These are phyloP conservation scores for Resseliella maxima DNA, from an alignment of 2,888 invertebrate genomes.

Conservation along the genomic window DNA sequence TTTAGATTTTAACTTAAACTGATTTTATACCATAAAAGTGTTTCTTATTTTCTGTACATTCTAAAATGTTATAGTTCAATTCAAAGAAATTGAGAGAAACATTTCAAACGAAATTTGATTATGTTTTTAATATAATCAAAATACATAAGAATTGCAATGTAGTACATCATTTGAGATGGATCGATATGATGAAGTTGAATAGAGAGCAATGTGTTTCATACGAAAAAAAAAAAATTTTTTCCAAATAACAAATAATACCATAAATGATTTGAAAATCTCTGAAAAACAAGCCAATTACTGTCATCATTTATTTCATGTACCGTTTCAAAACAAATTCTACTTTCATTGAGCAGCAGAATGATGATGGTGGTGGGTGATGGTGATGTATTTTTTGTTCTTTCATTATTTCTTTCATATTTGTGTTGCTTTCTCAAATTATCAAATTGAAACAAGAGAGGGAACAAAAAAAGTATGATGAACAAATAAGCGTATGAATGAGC, in stretches of 20 bases:
- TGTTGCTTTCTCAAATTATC: background rate
- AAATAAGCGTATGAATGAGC: constrained; percentile 24
- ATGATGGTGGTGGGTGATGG: too few species aligned
- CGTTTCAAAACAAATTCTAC: background rate
- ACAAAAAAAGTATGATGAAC: background rate
- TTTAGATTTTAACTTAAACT: too few species aligned
- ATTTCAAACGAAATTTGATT: too few species aligned
- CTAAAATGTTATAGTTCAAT: too few species aligned
- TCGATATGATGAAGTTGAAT: background rate
- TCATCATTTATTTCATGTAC: background rate
- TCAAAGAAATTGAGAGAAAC: too few species aligned
- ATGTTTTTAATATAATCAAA: too few species aligned
- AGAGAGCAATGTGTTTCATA: background rate
- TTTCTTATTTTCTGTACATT: too few species aligned
- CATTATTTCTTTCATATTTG: background rate
- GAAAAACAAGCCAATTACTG: constrained; percentile 45
- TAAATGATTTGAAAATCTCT: background rate
- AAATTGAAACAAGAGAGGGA: constrained; percentile 40
- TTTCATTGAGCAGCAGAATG: constrained; percentile 14
- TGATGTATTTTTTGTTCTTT: background rate
- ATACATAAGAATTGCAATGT: too few species aligned
- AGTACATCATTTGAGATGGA: background rate
- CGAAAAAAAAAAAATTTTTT: constrained; percentile 1
- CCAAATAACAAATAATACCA: constrained; percentile 30
- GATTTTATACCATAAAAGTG: too few species aligned